These are phyloP conservation scores for Glareola pratincola DNA, from an alignment of 2,113 vertebrate genomes.

Conservation along the genomic window DNA sequence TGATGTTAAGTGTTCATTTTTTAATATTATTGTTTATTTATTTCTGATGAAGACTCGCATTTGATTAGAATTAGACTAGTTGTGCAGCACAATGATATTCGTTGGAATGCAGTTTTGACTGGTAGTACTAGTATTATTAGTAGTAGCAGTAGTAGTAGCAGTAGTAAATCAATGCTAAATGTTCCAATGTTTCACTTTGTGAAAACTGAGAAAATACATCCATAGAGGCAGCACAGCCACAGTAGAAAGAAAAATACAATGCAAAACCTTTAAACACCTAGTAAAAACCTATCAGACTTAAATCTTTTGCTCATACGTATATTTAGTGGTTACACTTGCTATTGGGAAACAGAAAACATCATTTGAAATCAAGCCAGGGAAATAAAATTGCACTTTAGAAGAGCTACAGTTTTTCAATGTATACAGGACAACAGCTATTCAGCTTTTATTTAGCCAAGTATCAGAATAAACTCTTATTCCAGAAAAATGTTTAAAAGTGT, in stretches of 20 bases:
- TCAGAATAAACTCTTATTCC: neutral
- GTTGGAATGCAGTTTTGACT: neutral
- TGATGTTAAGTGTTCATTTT: neutral
- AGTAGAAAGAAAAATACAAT: neutral
- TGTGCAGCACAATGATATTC: neutral
- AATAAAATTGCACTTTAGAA: neutral
- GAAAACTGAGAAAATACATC: neutral
- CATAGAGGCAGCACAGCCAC: neutral
- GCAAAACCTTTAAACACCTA: neutral
- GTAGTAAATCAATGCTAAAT: neutral
- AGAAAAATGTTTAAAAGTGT: neutral
- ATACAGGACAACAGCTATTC: neutral
- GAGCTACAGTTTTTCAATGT: neutral
- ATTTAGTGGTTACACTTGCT: neutral
- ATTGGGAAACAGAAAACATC: neutral
- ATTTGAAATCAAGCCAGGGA: neutral
- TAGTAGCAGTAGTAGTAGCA: too few species aligned
- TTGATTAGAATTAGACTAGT: neutral
- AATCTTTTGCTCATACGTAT: neutral
- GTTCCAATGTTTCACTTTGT: neutral
- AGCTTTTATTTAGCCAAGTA: neutral
- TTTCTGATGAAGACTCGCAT: neutral
- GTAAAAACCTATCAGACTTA: neutral
- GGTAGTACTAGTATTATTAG: neutral
- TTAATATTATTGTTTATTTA: neutral